A percentile compares a stretch with the other conserved stretches of the same genome.
Conservation (phyloP, 2,797 vertebrate species). For the Syndactyla subalaris region DNA sequence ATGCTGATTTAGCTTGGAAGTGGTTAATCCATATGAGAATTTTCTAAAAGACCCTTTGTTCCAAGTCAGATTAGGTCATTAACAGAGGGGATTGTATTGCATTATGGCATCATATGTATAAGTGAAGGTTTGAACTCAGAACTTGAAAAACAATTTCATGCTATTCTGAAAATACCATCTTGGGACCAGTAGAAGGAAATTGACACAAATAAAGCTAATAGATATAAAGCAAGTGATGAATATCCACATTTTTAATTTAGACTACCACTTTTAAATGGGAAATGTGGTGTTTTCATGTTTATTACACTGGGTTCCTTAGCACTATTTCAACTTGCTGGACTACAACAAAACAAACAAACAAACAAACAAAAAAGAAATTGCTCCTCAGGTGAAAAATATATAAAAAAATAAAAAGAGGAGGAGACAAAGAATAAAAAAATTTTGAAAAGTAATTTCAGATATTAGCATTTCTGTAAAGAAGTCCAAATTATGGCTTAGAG, state of each 20-base stretch:
- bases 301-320: not conserved
- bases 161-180: not conserved
- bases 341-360: not conserved
- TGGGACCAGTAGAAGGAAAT: not conserved
- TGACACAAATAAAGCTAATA: not conserved
- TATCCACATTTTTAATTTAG: not conserved
- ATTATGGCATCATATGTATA: not conserved
- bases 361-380: not conserved
- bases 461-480: not conserved
- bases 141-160: not conserved
- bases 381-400: not conserved
- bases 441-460: not conserved
- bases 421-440: not conserved
- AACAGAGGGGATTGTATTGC: not conserved
- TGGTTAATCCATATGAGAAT: not conserved
- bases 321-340: not conserved
- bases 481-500: not conserved
- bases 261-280: not conserved
- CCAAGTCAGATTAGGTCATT: not conserved
- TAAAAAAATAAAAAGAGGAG: rapidly evolving
- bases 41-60: not conserved
- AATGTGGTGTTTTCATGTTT: not conserved
- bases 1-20: not conserved
- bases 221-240: not conserved
- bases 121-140: not conserved